Evolutionary conservation across 2,888 invertebrate species (phyloP).

Genomic region (Conomelus anceps): DNA sequence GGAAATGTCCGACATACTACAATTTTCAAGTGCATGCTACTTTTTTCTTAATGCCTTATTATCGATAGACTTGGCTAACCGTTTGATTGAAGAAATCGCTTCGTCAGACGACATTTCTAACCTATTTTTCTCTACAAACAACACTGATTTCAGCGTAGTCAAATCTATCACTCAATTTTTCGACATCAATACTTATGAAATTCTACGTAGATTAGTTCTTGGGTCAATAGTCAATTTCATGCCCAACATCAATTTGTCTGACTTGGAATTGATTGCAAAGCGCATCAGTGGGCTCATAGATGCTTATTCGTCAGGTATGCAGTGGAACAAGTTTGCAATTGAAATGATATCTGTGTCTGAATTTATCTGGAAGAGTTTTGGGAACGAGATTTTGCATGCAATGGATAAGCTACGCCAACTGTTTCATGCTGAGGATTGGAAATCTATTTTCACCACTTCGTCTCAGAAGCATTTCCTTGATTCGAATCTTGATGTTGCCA

Average conservation of each 20-base stretch:
- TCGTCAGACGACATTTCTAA: constrained; percentile 20
- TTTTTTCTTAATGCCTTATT: constrained; percentile 23
- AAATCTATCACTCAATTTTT: constrained; percentile 19
- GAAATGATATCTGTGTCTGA: constrained; percentile 11
- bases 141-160: constrained; percentile 9
- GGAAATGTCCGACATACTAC: constrained; percentile 16
- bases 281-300: background rate
- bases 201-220: constrained; percentile 16
- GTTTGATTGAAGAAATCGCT: constrained; percentile 21
- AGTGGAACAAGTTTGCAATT: constrained; percentile 11
- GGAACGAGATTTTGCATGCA: constrained; percentile 15
- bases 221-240: constrained; percentile 5
- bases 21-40: constrained; percentile 21
- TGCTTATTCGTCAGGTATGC: background rate
- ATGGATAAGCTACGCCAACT: constrained; percentile 14
- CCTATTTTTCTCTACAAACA: constrained; percentile 18
- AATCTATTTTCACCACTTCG: background rate
- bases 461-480: background rate
- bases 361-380: constrained; percentile 17
- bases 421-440: constrained; percentile 10
- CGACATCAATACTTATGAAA: constrained; percentile 12
- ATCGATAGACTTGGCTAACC: constrained; percentile 15
- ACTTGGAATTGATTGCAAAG: constrained; percentile 6
- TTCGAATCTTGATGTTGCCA: constrained; percentile 17
- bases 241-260: constrained; percentile 18